Evolutionary conservation across 2,888 invertebrate genomes (phyloP).

Genomic region (Rapana venosa): DNA sequence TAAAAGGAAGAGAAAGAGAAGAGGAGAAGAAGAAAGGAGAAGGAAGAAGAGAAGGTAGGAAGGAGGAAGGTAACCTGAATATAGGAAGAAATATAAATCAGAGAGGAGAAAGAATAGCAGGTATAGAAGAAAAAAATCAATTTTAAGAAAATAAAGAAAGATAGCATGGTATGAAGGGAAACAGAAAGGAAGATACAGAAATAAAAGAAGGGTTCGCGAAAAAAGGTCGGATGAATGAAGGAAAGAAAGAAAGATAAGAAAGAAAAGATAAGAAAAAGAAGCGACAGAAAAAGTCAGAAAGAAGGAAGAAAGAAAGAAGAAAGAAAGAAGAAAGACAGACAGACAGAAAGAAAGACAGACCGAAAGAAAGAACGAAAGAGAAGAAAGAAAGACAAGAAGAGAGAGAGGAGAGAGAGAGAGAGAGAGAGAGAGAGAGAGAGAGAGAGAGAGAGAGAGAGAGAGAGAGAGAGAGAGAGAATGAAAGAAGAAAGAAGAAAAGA

Average conservation of each 20-base stretch:
- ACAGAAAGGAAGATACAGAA: background rate
- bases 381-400: background rate
- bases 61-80: too few species aligned
- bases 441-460: background rate
- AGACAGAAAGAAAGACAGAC: background rate
- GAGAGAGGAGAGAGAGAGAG: background rate
- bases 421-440: background rate
- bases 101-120: background rate
- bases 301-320: background rate
- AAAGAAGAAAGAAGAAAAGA: background rate
- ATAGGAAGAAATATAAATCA: background rate
- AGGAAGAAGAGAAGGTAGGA: too few species aligned
- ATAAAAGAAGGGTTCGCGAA: too few species aligned
- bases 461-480: background rate
- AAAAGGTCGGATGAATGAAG: background rate
- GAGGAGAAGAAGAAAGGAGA: too few species aligned
- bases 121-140: background rate
- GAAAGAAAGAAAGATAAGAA: background rate
- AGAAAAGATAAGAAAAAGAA: background rate
- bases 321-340: background rate
- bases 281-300: background rate
- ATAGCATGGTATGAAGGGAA: too few species aligned
- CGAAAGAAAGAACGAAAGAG: background rate
- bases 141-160: background rate
- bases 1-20: too few species aligned